Conservation (phyloP, 2,113 vertebrate species). For the Aptenodytes patagonicus region DNA sequence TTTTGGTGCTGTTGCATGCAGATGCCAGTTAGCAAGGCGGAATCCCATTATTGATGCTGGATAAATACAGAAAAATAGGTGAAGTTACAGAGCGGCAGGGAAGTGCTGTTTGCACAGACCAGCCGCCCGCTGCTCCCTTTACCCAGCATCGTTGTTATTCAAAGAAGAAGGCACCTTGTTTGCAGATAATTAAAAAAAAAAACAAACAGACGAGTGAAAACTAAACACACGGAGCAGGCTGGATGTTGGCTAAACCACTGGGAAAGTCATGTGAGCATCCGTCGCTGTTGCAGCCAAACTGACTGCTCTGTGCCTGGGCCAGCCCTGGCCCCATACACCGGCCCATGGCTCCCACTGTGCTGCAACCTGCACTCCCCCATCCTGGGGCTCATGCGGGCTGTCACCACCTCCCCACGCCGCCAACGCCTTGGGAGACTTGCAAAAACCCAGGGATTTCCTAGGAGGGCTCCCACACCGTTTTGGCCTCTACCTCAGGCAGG, state of each 20-base stretch:
- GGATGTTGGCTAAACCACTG: background rate
- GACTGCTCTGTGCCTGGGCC: background rate
- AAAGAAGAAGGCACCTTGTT: background rate
- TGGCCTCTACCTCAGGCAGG: no score
- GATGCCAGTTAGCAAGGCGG: background rate
- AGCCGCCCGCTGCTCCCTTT: background rate
- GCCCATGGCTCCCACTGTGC: background rate
- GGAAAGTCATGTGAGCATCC: fast-evolving
- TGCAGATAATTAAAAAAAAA: background rate
- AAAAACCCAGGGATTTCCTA: background rate
- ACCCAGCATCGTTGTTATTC: background rate
- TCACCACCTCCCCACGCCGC: background rate
- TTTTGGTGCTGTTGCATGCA: background rate
- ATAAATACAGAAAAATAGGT: background rate
- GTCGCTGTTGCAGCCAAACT: fast-evolving
- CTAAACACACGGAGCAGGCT: background rate
- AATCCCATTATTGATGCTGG: background rate
- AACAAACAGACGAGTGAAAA: conserved; percentile 3
- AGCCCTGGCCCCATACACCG: background rate
- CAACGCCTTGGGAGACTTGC: background rate
- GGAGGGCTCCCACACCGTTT: background rate
- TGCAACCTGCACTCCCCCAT: background rate
- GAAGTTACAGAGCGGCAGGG: background rate
- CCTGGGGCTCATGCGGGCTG: fast-evolving
- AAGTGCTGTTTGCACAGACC: background rate